These are phyloP conservation scores for Sminthurinus aureus DNA, from an alignment of 2,888 invertebrate genomes.

Conservation along the genomic window DNA sequence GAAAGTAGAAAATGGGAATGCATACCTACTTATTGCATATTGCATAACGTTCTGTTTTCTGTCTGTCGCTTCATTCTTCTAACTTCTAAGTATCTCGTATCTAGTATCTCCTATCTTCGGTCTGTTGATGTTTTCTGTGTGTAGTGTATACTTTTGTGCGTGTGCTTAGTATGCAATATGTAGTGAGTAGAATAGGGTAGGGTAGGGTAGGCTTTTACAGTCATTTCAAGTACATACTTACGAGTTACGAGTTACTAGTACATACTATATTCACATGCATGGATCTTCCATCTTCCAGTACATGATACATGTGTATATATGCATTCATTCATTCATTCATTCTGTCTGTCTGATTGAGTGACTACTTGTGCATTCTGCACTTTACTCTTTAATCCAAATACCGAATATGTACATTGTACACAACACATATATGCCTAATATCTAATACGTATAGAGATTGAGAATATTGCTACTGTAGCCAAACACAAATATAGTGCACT, in stretches of 20 bases:
- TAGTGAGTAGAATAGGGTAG: too few species aligned
- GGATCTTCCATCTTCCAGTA: too few species aligned
- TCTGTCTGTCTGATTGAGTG: too few species aligned
- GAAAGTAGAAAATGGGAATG: too few species aligned
- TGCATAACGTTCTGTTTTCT: background rate
- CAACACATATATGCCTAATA: too few species aligned
- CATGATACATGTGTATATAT: background rate
- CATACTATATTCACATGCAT: background rate
- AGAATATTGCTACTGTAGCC: too few species aligned
- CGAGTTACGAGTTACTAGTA: background rate
- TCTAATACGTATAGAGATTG: too few species aligned
- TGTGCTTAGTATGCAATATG: background rate
- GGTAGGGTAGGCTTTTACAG: background rate
- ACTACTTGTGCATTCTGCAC: background rate
- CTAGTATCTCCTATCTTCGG: background rate
- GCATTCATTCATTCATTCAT: background rate
- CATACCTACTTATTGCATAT: conserved; percentile 13
- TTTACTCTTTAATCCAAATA: background rate
- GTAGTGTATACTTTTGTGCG: background rate
- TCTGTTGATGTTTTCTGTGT: background rate
- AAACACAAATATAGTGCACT: background rate
- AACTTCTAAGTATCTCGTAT: too few species aligned
- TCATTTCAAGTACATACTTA: background rate
- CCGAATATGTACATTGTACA: too few species aligned
- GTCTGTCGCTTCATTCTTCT: too few species aligned